Base-by-base conservation (phyloP, 2,888 invertebrate genomes). In the Ellobium chinense region DNA sequence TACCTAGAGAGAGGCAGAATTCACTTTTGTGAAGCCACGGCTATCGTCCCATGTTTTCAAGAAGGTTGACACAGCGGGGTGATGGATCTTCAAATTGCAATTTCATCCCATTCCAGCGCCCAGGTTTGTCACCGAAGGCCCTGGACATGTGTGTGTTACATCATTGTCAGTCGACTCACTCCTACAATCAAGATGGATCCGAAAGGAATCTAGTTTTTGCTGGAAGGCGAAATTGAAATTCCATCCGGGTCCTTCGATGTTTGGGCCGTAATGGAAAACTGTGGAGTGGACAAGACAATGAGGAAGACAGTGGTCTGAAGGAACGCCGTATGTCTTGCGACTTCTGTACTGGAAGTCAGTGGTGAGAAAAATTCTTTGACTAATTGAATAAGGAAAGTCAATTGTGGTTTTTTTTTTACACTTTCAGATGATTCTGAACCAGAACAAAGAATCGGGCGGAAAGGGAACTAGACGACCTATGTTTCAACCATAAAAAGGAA, bases 181-280 rank as follows among this genome's bases (percentile, higher is more conserved):
- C 36, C 56, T 56, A 37, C 60, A 60, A 60, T 73, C 73, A 73
- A 73, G 73, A 73, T 73, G 60, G 73, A 60, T 60, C 73, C 36
- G 60, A 73, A 73, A 37, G 18, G 73, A 58, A 73, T 60, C 27
- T 34, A 73, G 60, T 36, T 60, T 60, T 73, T 54, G n/a, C n/a
- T 37, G 37, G 27, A 24, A 31, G 60, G 73, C 73, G 60, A 73
- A 73, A 73, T 37, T 31, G 37, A 73, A 58, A 58, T 73, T 60
- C 73, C 34, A 37, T 60, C 27, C 2, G 60, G 37, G 73, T n/a
- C 37, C 73, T 73, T 56, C 34, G 18, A 58, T 60, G 60, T 60
- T 73, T 73, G 37, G 60, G 27, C 60, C 29, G 60, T 73, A 73
- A 73, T 73, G 58, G 73, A 73, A 60, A 73, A 73, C 60, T 60